Percentiles rank a stretch among this genome's conserved stretches.
Conservation (phyloP, 2,888 invertebrate genomes). For the Dromius quadrimaculatus region DNA sequence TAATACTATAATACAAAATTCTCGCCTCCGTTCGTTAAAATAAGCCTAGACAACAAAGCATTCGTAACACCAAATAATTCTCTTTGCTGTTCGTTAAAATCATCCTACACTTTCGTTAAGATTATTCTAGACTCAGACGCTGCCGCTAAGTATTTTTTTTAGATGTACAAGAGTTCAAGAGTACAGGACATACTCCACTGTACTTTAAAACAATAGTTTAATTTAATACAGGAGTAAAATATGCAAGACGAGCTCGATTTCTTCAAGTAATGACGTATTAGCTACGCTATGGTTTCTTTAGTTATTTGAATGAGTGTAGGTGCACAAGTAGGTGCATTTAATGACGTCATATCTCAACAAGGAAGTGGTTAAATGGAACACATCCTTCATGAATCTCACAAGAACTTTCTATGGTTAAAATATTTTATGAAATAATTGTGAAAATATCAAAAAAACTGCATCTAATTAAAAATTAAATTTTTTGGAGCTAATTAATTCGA, state of each 20-base stretch:
- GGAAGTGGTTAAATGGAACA: slow-evolving; percentile 19
- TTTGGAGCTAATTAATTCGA: neutral
- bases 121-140: no score
- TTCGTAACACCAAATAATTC: no score
- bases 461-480: slow-evolving; percentile 3
- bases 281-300: neutral
- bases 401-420: neutral
- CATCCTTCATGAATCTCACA: slow-evolving; percentile 17
- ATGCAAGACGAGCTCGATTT: neutral
- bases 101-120: no score
- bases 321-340: slow-evolving; percentile 15
- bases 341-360: slow-evolving; percentile 30
- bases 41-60: no score
- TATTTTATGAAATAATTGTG: neutral
- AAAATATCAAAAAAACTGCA: neutral
- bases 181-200: no score
- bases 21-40: no score
- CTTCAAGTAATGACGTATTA: neutral
- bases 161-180: no score
- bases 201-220: no score
- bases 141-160: no score
- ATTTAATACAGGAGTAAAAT: no score
- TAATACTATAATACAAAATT: no score
- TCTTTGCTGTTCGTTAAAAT: no score
- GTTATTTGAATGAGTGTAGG: slow-evolving; percentile 6